Base-by-base conservation (phyloP, 2,113 vertebrate genomes). In the Oreochromis aureus region DNA sequence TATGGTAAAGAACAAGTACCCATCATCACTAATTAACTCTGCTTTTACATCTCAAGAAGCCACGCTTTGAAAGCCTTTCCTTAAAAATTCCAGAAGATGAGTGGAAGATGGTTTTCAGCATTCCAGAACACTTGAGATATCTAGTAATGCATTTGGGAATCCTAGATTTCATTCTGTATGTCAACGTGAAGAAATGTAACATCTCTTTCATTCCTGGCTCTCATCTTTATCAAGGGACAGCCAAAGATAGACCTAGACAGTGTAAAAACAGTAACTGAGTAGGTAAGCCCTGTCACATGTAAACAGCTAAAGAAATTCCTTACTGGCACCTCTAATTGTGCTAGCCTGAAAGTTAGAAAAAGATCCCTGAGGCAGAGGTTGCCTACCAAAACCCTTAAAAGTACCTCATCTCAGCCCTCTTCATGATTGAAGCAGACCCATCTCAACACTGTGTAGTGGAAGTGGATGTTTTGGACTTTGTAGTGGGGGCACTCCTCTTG, bases 361-460 rank as follows among this genome's bases (percentile, higher is more conserved):
- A 32, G 16, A 78, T 78, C 44, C 71, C 71, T 19, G 11, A 51
- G 71, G 44, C 10, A 78, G 18, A 78, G 71, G 44, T 30, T 78
- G 16, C 16, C 24, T 51, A 32, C 27, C 4, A 51, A 51, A 78
- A 78, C 44, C 16, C 10, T 12, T 12, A 78, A 51, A 51, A 51
- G 24, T 19, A 12, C 16, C 6, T 19, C 16, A 0, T 30, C 71
- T 32, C 44, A 78, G 24, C 6, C 10, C 44, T 12, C 0, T 51
- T 1, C 71, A 19, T 51, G 44, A 32, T 19, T 76, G 24, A 51
- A 76, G 44, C 71, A 76, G 2, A 19, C 2, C 10, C 44, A 78
- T 32, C 16, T 78, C 44, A 78, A 51, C 44, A 78, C 9, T 51
- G 9, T 78, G 71, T 19, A 24, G 44, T 78, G 24, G 44, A 66